Evolutionary conservation across 2,888 invertebrate genomes (phyloP), one percentile per base, ranked within the genome.

Genomic region (Campoletis raptor): DNA sequence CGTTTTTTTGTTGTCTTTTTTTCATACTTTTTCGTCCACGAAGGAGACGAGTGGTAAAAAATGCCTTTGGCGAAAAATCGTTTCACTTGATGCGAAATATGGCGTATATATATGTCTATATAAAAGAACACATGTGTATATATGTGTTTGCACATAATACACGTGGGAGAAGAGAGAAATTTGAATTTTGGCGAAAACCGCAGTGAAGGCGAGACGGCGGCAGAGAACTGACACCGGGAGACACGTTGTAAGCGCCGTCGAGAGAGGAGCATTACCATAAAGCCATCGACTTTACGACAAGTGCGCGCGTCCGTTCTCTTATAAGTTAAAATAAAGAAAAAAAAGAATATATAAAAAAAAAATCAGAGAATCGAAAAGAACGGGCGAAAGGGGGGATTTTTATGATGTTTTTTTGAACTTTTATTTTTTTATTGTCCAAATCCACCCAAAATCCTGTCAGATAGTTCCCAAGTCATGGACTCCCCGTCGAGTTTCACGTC

Each of bases 231-330:
- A 84, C 81, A 85, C 87, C 88, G 89, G 12, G 69, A 36, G 78
- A 79, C 67, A 54, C 66, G 57, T 61, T 30, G 57, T 61, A 61
- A 61, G 57, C 24, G 57, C 57, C 57, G 57, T 48, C 66, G 48
- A 72, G 61, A 52, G 66, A 30, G 52, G 90, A 87, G 90, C 93
- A 93, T 93, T 93, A 93, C 89, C 93, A 92, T 93, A 93, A 94
- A 94, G 91, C 90, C 90, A 89, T 83, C 90, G 90, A 92, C 89
- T 93, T 93, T 93, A 93, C 90, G 93, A 93, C 92, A 92, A 93
- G 92, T 90, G 89, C 87, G 87, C 89, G 88, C 90, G 90, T 89
- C 72, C 72, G 73, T 30, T 79, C 52, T 72, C 24, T 72, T 15
- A 36, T 18, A 30, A 72, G 66, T 30, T 45, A 64, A 40, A 37